These are phyloP conservation scores for Tenodera sinensis DNA, from an alignment of 2,888 invertebrate genomes.

Conservation along the genomic window DNA sequence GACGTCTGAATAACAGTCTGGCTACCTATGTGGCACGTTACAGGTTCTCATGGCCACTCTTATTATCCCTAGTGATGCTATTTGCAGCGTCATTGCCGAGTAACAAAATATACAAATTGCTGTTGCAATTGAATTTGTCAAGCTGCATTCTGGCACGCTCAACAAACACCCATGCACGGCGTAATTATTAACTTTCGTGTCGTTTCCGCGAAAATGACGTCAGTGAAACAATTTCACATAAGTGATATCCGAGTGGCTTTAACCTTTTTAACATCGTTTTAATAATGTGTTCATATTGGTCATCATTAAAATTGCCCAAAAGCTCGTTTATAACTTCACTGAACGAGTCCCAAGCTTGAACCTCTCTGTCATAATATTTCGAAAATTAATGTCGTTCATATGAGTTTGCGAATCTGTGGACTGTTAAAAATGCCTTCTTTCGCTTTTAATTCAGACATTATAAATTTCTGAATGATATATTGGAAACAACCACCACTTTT, in stretches of 20 bases:
- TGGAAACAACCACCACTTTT: no score
- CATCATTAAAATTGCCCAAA: no score
- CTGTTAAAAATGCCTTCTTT: no score
- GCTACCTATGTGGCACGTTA: not conserved
- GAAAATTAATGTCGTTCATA: no score
- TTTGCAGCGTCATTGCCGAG: not conserved
- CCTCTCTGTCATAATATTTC: no score
- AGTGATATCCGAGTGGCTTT: not conserved
- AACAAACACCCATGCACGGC: not conserved
- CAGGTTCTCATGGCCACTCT: not conserved
- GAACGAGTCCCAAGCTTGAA: no score
- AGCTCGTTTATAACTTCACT: no score
- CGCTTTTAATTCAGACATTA: no score
- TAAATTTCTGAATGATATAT: no score
- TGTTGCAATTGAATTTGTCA: not conserved
- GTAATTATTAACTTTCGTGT: not conserved
- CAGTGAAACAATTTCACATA: not conserved
- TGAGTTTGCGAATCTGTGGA: no score
- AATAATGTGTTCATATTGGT: no score
- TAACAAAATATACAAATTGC: not conserved
- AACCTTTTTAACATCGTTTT: no score
- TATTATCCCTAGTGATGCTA: not conserved
- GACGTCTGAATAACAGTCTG: not conserved
- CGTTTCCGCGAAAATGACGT: not conserved
- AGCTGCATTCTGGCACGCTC: not conserved